Base-by-base conservation (phyloP, 2,888 invertebrate genomes). In the Apodemia mormo region DNA sequence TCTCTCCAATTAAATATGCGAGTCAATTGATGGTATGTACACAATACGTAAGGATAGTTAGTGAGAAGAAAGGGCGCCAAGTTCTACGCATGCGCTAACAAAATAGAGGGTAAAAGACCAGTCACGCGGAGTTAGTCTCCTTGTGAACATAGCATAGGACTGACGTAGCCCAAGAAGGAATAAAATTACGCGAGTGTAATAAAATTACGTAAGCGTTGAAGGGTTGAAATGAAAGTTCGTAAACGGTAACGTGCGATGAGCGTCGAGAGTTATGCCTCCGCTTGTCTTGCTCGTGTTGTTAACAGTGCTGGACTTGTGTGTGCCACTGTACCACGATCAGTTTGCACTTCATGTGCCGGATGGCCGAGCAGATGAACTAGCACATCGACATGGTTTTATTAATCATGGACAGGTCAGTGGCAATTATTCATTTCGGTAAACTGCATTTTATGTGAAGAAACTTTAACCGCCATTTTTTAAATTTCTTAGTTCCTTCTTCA, bases 321-420 rank as follows among this genome's bases (percentile, higher is more conserved):
- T 88, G 76, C 91, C 93, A 70, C 80, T 90, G 76, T 93, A 90
- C 80, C 92, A 92, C 78, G 90, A 92, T 72, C 92, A 93, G 85
- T 87, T 87, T 70, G 87, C 87, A n/a, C 82, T 87, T 66, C 82
- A 85, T 66, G 82, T 93, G 69, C 89, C 92, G 29, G 87, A 86
- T 76, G 93, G 92, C 70, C 75, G 80, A 58, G 92, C 87, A 70
- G 88, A 91, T 79, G 86, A 87, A 70, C 74, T 93, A 72, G 93
- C 93, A n/a, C 88, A 90, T 75, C 86, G 84, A 75, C 92, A 92
- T 76, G 93, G 93, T 72, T 93, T 93, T 81, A 76, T 89, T 78
- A 93, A 92, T 79, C 93, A 93, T 80, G 93, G 93, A 75, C 89
- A 92, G 91, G 93, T 93, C 84, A 84, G 85, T 72, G 37, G 3